Evolutionary conservation across 1,140 invertebrate genomes (phyloP).

Genomic region (Neomicropteryx cornuta): DNA sequence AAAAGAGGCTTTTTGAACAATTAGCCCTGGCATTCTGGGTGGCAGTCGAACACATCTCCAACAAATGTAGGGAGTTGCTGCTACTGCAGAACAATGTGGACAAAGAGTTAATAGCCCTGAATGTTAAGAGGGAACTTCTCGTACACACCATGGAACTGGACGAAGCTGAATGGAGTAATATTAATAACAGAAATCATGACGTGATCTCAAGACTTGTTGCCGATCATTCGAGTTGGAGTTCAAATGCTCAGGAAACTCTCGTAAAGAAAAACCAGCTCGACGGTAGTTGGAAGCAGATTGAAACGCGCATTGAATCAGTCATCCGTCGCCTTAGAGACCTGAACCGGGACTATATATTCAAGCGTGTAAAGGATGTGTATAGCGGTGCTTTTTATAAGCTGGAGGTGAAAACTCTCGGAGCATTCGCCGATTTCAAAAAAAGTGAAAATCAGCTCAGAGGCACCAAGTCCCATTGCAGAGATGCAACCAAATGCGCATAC

Average conservation of each 20-base stretch:
- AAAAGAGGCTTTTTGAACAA: slow-evolving; percentile 31
- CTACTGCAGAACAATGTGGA: slow-evolving; percentile 30
- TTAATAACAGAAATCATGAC: slow-evolving; percentile 17
- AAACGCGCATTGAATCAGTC: too few species aligned
- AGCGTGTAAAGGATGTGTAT: too few species aligned
- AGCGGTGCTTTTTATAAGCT: too few species aligned
- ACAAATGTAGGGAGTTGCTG: slow-evolving; percentile 28
- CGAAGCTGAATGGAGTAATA: slow-evolving; percentile 24
- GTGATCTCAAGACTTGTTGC: neutral
- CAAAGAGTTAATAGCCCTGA: slow-evolving; percentile 30
- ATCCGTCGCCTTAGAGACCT: too few species aligned
- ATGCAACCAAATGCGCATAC: too few species aligned
- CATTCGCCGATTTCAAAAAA: too few species aligned
- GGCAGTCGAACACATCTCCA: slow-evolving; percentile 29
- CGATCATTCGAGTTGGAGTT: slow-evolving; percentile 1
- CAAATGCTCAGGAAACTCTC: slow-evolving; percentile 4
- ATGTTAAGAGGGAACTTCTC: slow-evolving; percentile 25
- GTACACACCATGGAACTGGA: slow-evolving; percentile 24
- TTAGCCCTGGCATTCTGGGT: slow-evolving; percentile 29
- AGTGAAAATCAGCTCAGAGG: too few species aligned
- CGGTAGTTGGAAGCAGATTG: too few species aligned
- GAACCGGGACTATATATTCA: too few species aligned
- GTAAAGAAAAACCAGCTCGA: too few species aligned
- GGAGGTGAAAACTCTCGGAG: too few species aligned
- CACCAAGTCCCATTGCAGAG: too few species aligned